Evolutionary conservation across 2,797 vertebrate genomes (phyloP).

Genomic region (Chloroceryle inda): DNA sequence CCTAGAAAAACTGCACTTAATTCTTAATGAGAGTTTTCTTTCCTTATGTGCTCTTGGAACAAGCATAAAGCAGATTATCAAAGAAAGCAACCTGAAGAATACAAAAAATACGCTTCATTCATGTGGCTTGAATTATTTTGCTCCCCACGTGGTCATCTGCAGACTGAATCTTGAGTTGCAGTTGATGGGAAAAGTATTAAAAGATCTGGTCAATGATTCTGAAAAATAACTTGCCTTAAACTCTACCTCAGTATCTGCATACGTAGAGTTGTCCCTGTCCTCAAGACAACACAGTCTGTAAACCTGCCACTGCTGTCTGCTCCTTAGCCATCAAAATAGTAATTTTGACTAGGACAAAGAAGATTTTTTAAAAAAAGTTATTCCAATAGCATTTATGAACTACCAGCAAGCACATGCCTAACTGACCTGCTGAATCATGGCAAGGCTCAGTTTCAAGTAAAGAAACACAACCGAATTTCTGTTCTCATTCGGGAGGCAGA

Average conservation of each 20-base stretch:
- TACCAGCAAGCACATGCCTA: background rate
- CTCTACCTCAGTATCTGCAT: background rate
- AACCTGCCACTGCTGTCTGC: background rate
- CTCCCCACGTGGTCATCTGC: background rate
- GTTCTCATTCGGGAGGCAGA: background rate
- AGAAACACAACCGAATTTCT: background rate
- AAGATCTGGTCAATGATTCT: background rate
- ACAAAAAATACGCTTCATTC: background rate
- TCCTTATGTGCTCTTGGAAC: background rate
- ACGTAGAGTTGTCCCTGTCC: background rate
- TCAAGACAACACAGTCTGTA: background rate
- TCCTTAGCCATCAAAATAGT: background rate
- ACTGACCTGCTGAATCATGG: background rate
- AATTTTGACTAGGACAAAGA: background rate
- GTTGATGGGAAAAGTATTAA: background rate
- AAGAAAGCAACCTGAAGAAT: background rate
- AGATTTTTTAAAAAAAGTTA: background rate
- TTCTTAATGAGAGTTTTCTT: background rate
- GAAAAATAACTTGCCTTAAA: background rate
- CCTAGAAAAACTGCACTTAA: background rate
- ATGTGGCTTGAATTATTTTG: background rate
- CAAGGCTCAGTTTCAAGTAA: background rate
- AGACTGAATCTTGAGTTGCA: background rate
- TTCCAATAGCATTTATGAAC: background rate
- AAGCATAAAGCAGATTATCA: background rate